phyloP scores from a whole-genome alignment of 1,140 invertebrate species.

The Sinella curviseta region DNA sequence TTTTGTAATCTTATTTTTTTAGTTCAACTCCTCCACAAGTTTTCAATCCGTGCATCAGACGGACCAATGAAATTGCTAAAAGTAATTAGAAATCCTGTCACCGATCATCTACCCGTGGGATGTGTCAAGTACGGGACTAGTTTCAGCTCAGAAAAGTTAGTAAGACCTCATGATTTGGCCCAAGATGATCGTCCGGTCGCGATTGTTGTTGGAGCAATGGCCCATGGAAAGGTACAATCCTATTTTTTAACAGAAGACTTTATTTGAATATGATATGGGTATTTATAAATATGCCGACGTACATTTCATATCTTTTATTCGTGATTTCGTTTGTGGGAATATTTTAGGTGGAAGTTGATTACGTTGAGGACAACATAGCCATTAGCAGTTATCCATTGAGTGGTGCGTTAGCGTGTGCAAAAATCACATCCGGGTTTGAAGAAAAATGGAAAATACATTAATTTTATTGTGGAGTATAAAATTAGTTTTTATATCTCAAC shows the following conservation, averaged over 20 bases:
- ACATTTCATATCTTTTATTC: too few species aligned
- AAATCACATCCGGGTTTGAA: constrained; percentile 96
- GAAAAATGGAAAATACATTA: constrained; percentile 87
- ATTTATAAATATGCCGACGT: constrained; percentile 10
- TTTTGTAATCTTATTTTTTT: constrained; percentile 52
- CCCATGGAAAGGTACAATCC: constrained; percentile 90
- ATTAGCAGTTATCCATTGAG: constrained; percentile 96
- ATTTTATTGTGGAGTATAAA: too few species aligned
- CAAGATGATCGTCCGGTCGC: constrained; percentile 78
- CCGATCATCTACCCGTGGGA: constrained; percentile 91
- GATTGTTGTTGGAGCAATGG: constrained; percentile 94
- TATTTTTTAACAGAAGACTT: constrained; percentile 36
- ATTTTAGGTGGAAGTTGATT: constrained; percentile 76
- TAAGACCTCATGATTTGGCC: constrained; percentile 78
- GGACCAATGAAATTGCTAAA: constrained; percentile 87
- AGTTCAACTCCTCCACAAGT: constrained; percentile 96
- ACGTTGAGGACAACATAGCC: constrained; percentile 85
- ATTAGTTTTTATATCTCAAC: too few species aligned
- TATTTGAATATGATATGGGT: background rate
- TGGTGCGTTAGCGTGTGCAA: constrained; percentile 91
- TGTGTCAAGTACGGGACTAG: constrained; percentile 89
- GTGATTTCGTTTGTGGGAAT: too few species aligned
- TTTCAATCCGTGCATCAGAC: constrained; percentile 85
- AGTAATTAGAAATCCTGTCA: constrained; percentile 97
- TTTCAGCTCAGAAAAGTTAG: constrained; percentile 76